Evolutionary conservation across 2,888 invertebrate species (phyloP).

Genomic region (Ophioninae sp.): DNA sequence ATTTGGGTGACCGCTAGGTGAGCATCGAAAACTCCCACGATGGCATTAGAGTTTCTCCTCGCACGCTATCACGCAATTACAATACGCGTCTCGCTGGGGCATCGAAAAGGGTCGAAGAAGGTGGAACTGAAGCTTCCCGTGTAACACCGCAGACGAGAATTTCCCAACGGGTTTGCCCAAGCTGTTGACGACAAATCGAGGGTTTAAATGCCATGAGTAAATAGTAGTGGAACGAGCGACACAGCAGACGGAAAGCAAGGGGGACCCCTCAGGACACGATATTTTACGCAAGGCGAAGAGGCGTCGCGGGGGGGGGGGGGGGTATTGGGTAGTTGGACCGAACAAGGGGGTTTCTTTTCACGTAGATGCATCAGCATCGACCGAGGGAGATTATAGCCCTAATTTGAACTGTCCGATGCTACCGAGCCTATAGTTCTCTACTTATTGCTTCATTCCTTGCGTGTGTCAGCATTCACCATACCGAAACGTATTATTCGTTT

Average conservation of each 20-base stretch:
- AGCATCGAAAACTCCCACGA: background rate
- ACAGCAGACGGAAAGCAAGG: conserved; percentile 31
- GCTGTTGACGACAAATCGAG: conserved; percentile 81
- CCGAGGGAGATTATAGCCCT: conserved; percentile 79
- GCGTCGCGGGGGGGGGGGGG: background rate
- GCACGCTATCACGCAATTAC: background rate
- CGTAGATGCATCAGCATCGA: conserved; percentile 62
- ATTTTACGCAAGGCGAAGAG: background rate
- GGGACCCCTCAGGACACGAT: background rate
- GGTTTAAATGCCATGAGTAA: conserved; percentile 81
- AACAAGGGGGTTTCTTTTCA: conserved; percentile 65
- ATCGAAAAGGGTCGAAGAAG: background rate
- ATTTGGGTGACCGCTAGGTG: background rate
- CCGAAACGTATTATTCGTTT: background rate
- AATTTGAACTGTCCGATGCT: conserved; percentile 72
- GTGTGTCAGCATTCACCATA: background rate
- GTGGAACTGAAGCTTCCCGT: background rate
- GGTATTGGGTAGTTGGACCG: conserved; percentile 67
- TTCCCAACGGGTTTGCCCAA: conserved; percentile 77
- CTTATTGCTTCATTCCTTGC: conserved; percentile 19
- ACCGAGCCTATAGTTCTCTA: conserved; percentile 40
- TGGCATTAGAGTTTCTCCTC: background rate
- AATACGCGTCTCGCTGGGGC: background rate
- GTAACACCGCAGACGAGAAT: conserved; percentile 62
- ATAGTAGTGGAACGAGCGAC: conserved; percentile 71